Evolutionary conservation across 2,113 vertebrate species (phyloP).

Genomic region (Leucosticte australis): DNA sequence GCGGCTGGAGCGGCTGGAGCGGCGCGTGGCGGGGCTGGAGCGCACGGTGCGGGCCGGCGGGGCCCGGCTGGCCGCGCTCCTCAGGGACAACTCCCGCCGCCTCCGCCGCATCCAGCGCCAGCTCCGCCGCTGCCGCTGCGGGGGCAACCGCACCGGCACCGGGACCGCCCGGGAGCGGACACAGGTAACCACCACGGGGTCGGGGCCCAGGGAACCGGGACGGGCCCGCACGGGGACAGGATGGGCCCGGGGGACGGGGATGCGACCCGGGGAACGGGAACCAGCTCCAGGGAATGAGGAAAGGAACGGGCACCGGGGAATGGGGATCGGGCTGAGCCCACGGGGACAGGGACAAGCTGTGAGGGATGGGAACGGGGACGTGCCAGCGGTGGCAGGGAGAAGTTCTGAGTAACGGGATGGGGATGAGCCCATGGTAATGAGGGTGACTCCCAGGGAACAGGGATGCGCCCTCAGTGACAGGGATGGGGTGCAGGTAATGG

Average conservation of each 20-base stretch:
- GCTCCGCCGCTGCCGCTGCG: slow-evolving; percentile 61
- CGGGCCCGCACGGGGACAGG: background rate
- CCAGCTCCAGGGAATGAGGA: too few species aligned
- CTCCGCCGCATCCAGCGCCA: slow-evolving; percentile 74
- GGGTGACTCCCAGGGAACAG: background rate
- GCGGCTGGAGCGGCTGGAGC: background rate
- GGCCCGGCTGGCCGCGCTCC: slow-evolving; percentile 65
- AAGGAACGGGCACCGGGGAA: background rate
- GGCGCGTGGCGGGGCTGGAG: slow-evolving; percentile 50
- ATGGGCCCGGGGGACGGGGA: background rate
- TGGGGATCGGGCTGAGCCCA: background rate
- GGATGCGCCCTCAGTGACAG: background rate
- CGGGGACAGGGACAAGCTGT: background rate
- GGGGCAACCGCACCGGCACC: background rate
- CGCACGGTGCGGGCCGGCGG: slow-evolving; percentile 63
- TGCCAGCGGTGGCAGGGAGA: background rate
- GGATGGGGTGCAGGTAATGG: background rate
- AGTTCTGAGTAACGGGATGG: too few species aligned
- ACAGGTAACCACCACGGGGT: background rate
- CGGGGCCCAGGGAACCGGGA: background rate
- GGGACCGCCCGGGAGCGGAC: background rate
- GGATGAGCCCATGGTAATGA: accelerated
- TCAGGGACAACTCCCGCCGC: slow-evolving; percentile 65
- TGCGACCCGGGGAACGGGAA: background rate
- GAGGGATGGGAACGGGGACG: accelerated